Conservation (phyloP, 2,888 invertebrate genomes). For the Ferrisia virgata region DNA sequence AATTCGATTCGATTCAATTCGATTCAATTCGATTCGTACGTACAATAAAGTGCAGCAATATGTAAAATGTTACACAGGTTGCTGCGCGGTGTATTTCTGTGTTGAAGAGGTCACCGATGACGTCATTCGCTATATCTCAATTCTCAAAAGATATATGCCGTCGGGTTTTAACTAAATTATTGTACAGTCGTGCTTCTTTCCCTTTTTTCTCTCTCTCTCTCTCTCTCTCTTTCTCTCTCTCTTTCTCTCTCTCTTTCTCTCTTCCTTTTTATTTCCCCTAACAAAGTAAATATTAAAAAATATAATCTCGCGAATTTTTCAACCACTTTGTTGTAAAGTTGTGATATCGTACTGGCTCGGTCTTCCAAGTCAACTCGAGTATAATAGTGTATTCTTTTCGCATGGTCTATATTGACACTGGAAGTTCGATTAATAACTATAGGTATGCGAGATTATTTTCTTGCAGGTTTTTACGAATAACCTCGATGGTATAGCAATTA, state of each 20-base stretch:
- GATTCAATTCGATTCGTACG: too few species aligned
- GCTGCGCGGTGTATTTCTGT: background rate
- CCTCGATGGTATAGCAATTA: background rate
- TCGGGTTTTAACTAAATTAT: constrained; percentile 16
- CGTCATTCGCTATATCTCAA: constrained; percentile 26
- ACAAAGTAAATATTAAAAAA: background rate
- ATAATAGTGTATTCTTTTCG: background rate
- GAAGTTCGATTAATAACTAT: constrained; percentile 25
- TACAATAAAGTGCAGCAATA: background rate
- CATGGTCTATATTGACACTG: constrained; percentile 13
- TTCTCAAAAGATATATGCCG: constrained; percentile 16
- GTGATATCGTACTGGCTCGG: background rate
- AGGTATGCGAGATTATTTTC: background rate
- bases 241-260: too few species aligned
- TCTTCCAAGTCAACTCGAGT: too few species aligned
- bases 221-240: too few species aligned
- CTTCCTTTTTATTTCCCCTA: too few species aligned
- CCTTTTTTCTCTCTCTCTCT: too few species aligned
- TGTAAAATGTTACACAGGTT: constrained; percentile 30
- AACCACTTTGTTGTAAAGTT: constrained; percentile 7
- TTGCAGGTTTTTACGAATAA: background rate
- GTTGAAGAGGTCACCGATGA: constrained; percentile 8
- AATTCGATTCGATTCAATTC: too few species aligned
- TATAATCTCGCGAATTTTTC: background rate
- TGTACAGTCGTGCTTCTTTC: background rate